A percentile compares a stretch with the other conserved stretches of the same genome.
These are phyloP conservation scores for Stictonetta naevosa DNA, from an alignment of 2,113 vertebrate genomes.

Conservation along the genomic window DNA sequence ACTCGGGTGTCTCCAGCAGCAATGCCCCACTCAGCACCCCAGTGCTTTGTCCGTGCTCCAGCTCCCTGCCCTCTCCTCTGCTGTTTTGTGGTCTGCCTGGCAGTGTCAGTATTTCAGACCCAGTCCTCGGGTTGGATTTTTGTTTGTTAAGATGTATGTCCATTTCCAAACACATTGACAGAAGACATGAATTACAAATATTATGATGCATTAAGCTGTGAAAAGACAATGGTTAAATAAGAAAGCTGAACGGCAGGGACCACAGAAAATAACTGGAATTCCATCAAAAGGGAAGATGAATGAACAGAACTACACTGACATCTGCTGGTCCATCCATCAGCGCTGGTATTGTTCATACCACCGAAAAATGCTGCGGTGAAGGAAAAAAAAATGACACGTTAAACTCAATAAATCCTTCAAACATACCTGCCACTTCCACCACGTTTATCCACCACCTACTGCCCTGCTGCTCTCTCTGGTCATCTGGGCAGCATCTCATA, in stretches of 20 bases:
- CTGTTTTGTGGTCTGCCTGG: neutral
- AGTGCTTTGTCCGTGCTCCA: slow-evolving; percentile 57
- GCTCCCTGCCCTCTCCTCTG: slow-evolving; percentile 21
- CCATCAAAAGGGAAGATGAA: slow-evolving; percentile 76
- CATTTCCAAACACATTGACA: slow-evolving; percentile 57
- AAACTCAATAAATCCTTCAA: slow-evolving; percentile 56
- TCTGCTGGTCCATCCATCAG: slow-evolving; percentile 78
- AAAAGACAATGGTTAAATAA: slow-evolving; percentile 78
- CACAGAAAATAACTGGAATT: slow-evolving; percentile 70
- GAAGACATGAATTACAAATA: slow-evolving; percentile 73
- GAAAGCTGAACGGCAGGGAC: slow-evolving; percentile 49
- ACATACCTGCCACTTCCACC: neutral
- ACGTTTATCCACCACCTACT: neutral
- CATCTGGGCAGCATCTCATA: neutral
- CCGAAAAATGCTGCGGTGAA: neutral
- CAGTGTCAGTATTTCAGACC: neutral
- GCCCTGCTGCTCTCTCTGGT: neutral
- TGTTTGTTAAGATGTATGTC: slow-evolving; percentile 57
- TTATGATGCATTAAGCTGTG: slow-evolving; percentile 77
- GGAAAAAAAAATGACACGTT: slow-evolving; percentile 3
- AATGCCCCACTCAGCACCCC: neutral
- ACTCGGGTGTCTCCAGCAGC: neutral
- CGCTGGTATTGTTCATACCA: neutral
- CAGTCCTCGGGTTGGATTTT: slow-evolving; percentile 22
- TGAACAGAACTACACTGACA: slow-evolving; percentile 84